These are phyloP conservation scores for Mus musculus DNA, from an alignment of 2,113 vertebrate species.

Conservation along the genomic window DNA sequence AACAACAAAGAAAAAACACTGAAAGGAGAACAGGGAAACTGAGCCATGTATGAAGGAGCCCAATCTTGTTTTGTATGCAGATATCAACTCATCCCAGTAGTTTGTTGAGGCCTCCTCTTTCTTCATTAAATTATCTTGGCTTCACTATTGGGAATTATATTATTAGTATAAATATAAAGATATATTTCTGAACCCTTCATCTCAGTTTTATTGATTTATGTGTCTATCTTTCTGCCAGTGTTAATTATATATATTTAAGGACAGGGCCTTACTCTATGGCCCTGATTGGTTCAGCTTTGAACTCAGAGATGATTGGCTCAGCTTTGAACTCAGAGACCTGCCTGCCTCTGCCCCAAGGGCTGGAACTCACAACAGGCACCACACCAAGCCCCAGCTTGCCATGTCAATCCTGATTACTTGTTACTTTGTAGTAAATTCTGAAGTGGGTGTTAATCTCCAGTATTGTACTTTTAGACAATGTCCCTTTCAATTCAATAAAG, in stretches of 20 bases:
- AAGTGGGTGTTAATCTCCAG: not conserved
- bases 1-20: not conserved
- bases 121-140: not conserved
- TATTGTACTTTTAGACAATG: not conserved
- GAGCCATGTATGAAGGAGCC: not conserved
- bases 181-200: not conserved
- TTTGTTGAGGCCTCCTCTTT: not conserved
- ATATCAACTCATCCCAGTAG: not conserved
- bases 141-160: not conserved
- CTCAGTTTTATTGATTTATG: not conserved
- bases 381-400: not conserved
- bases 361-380: not conserved
- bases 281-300: not conserved
- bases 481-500: not conserved
- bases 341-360: not conserved
- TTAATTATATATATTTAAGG: not conserved
- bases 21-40: not conserved
- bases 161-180: not conserved
- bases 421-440: conserved; percentile 32
- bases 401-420: not conserved
- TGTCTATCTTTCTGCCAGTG: not conserved
- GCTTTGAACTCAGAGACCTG: not conserved
- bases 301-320: not conserved
- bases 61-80: not conserved
- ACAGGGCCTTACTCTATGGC: not conserved